Percentiles rank a stretch among this genome's conserved stretches.
Evolutionary conservation across 2,888 invertebrate species (phyloP).

Genomic region (Heliconius cydno): DNA sequence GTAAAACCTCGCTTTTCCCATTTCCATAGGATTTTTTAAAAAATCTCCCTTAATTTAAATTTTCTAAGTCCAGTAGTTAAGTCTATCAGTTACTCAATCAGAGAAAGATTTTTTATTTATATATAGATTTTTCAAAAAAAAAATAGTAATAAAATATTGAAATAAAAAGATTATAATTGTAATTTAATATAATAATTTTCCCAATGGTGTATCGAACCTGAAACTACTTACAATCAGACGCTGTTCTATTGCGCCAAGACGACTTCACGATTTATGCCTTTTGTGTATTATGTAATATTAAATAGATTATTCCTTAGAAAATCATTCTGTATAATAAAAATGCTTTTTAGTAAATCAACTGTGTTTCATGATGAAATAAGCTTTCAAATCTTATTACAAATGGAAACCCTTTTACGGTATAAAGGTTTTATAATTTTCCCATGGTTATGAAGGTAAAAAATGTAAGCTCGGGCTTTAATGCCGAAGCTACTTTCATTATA

Average conservation of each 20-base stretch:
- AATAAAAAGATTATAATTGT: too few relatives aligned
- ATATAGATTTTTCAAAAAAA: not conserved
- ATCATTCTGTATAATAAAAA: conserved; percentile 14
- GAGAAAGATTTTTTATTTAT: too few relatives aligned
- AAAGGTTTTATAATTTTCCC: conserved; percentile 15
- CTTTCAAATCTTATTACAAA: conserved; percentile 19
- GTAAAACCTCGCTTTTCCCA: too few relatives aligned
- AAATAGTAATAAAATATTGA: too few relatives aligned
- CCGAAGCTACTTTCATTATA: not conserved
- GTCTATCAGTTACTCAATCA: too few relatives aligned
- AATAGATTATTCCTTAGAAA: conserved; percentile 14
- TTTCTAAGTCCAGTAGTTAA: too few relatives aligned
- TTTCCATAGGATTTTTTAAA: too few relatives aligned
- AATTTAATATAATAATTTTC: too few relatives aligned
- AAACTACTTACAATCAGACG: too few relatives aligned
- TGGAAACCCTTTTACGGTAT: conserved; percentile 14
- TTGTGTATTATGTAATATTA: not conserved
- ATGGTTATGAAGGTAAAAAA: not conserved
- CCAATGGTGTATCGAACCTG: too few relatives aligned
- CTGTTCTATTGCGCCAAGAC: too few relatives aligned
- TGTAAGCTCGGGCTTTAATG: not conserved
- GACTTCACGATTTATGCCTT: not conserved
- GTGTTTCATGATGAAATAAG: conserved; percentile 36
- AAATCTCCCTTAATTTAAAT: too few relatives aligned
- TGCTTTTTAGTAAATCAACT: conserved; percentile 11